phyloP scores from a whole-genome alignment of 2,113 vertebrate species.

The Neodontobutis hainanensis region DNA sequence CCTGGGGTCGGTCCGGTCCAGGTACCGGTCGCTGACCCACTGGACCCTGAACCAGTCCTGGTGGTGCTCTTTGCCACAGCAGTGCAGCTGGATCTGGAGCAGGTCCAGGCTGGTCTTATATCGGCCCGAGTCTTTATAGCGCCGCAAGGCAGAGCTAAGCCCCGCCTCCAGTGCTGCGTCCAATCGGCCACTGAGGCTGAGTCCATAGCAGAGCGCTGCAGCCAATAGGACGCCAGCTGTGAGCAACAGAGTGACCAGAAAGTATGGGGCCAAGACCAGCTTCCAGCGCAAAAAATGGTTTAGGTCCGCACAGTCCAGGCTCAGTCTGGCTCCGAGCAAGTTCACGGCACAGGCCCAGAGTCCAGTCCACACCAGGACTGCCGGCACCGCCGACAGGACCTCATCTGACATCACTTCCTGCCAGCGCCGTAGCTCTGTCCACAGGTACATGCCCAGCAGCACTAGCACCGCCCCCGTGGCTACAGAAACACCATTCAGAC shows the following conservation, averaged over 20 bases:
- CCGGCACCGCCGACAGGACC: constrained; percentile 80
- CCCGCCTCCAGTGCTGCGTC: constrained; percentile 84
- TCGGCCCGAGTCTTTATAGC: constrained; percentile 89
- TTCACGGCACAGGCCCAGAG: constrained; percentile 86
- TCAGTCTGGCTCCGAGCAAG: constrained; percentile 88
- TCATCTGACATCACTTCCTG: constrained; percentile 84
- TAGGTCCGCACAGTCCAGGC: constrained; percentile 86
- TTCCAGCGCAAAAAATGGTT: constrained; percentile 88
- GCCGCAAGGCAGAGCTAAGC: constrained; percentile 81
- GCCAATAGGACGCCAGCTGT: constrained; percentile 85
- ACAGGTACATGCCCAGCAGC: constrained; percentile 86
- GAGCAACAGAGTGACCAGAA: constrained; percentile 85
- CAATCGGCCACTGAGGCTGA: constrained; percentile 80
- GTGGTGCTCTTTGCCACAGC: constrained; percentile 87
- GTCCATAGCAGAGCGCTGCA: constrained; percentile 85
- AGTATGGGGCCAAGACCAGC: constrained; percentile 86
- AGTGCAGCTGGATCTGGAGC: constrained; percentile 87
- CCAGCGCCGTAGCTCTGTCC: constrained; percentile 85
- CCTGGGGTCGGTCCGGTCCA: constrained; percentile 83
- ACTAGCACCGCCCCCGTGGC: constrained; percentile 83
- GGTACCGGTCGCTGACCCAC: constrained; percentile 86
- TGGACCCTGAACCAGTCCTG: constrained; percentile 91
- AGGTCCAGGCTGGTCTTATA: constrained; percentile 86
- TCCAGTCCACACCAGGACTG: constrained; percentile 85
- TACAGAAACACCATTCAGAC: constrained; percentile 90